Evolutionary conservation across 1,140 invertebrate species (phyloP), one percentile per base, ranked within the genome.

Genomic region (Cotesia vestalis): DNA sequence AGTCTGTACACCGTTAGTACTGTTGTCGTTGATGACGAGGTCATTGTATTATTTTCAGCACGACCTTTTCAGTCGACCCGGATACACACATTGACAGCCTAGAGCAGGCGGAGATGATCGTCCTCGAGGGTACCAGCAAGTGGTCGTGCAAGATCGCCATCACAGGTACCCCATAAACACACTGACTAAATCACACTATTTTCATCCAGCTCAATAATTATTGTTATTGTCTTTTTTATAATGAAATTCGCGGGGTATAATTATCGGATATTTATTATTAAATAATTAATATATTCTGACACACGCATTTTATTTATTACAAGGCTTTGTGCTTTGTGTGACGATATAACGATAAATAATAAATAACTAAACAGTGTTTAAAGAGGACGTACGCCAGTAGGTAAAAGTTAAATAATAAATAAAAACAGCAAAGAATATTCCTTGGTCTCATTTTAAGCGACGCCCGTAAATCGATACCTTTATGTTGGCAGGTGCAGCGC

Each of bases 101-200:
- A 89, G 97, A 98, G 90, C 94, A 97, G 88, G 96, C 97, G 79
- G 96, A 99, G 90, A 92, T 94, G 89, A 93, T 94, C 88, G 98
- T 99, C 89, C 94, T 99, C 86, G 98, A 99, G 90, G 98, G 98
- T 88, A 99, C 97, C 82, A 98, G 97, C 85, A 99, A 99, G 90
- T 99, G 98, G 98, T 98, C 97, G 88, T 98, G 97, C 91, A 99
- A 99, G 93, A 97, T 99, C 90, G 96, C 96, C 85, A 96, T 98
- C 84, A 98, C 96, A 96, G 96, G 96, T 97, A 91, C 87, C 84
- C 40, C 76, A 66, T 82, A 66, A 68, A 72, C 70, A 72, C 73
- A 68, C 71, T 62, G 55, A 76, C 5, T 6, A 71, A 20, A n/a
- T 40, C 3, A 17, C 60, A 52, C 35, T 59, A 69, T 38, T 14